Evolutionary conservation across 2,113 vertebrate species (phyloP).

Genomic region (Dolichallabes microphthalmus): DNA sequence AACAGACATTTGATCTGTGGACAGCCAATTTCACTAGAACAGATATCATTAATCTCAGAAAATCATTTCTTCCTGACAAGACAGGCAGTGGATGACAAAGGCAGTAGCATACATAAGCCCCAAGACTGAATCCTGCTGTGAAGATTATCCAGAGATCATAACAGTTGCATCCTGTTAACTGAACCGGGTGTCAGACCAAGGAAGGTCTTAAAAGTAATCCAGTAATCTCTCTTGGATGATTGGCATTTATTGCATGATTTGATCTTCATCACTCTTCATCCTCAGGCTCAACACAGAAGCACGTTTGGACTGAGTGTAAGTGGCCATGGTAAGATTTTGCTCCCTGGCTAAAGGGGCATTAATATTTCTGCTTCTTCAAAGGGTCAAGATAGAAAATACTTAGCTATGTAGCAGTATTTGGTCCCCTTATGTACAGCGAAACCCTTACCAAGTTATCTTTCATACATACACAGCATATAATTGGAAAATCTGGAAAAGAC

Average conservation of each 20-base stretch:
- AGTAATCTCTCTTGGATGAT: slow-evolving; percentile 37
- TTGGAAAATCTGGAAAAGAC: neutral
- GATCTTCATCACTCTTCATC: slow-evolving; percentile 36
- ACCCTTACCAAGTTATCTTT: neutral
- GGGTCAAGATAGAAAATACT: neutral
- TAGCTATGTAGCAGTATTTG: neutral
- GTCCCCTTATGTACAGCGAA: neutral
- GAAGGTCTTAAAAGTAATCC: slow-evolving; percentile 42
- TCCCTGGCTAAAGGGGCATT: neutral
- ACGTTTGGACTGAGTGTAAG: slow-evolving; percentile 8
- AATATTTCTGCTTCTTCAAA: neutral
- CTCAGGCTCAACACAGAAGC: slow-evolving; percentile 29
- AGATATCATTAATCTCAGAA: slow-evolving; percentile 36
- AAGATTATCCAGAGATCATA: slow-evolving; percentile 31
- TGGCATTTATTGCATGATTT: slow-evolving; percentile 46
- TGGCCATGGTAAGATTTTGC: neutral
- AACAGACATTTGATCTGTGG: slow-evolving; percentile 36
- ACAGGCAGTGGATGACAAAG: slow-evolving; percentile 12
- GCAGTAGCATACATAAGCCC: slow-evolving; percentile 29
- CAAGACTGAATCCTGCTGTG: slow-evolving; percentile 6
- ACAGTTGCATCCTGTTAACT: slow-evolving; percentile 37
- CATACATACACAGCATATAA: neutral
- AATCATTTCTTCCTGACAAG: slow-evolving; percentile 27
- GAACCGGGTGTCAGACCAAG: slow-evolving; percentile 15
- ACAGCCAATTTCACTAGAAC: slow-evolving; percentile 36